Base-by-base conservation (phyloP, 2,888 invertebrate genomes). In the Drosophila histrio region DNA sequence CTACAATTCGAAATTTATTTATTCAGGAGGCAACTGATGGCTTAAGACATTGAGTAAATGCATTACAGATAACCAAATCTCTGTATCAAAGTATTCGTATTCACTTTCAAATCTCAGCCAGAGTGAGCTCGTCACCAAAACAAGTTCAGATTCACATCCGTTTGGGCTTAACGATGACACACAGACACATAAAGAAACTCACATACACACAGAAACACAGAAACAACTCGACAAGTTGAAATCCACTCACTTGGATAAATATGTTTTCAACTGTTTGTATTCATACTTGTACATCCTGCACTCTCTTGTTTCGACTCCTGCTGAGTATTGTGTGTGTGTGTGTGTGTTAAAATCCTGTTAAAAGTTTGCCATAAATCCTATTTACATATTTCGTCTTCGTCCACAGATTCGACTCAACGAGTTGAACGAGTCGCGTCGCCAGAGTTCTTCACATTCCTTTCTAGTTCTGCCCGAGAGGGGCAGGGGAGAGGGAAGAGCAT, bases 291-390 rank as follows among this genome's bases (percentile, higher is more conserved):
- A 54, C 47, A 57, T 61, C 53, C 68, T 56, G 58, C 17, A 30
- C 63, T 53, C 21, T 30, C 39, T 41, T 22, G 32, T 24, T 36
- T 22, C n/a, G 26, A 22, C 39, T 56, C 46, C 49, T 57, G 47
- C 63, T 57, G 70, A 38, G 57, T 59, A 57, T 49, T 67, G 30
- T 72, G 36, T 74, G 69, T 46, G 43, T 72, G 41, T 70, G 75
- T 47, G 47, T 73, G 49, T 79, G 75, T 52, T 69, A 63, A 85
- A 82, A 77, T 82, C 77, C 86, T 82, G 87, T 88, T 83, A 86
- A 83, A 83, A 86, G 64, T 83, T 82, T 83, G 70, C 75, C 77
- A 83, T 83, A 88, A 83, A 79, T 83, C 88, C 84, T 72, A 83
- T 83, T 83, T 86, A 77, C 88, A 88, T 82, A 79, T 85, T 87